phyloP scores from a whole-genome alignment of 64 coral and sea anemone genomes.

The Pocillopora damicornis region DNA sequence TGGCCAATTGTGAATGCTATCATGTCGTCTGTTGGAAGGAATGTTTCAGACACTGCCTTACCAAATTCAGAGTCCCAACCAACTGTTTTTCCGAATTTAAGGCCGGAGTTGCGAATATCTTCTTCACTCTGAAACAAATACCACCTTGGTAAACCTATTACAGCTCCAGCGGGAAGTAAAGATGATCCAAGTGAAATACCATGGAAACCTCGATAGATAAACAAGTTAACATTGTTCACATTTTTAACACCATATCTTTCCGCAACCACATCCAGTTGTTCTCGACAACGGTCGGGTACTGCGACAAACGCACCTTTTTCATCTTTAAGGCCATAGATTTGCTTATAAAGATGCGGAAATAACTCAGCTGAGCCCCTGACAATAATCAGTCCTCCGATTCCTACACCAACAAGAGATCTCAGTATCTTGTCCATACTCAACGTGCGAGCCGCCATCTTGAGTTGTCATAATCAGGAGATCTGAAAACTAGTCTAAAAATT shows the following conservation, averaged over 20 bases:
- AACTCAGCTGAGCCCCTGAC: conserved; percentile 45
- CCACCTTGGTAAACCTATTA: conserved; percentile 80
- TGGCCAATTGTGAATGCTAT: conserved; percentile 85
- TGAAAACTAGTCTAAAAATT: not conserved
- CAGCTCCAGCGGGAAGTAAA: conserved; percentile 69
- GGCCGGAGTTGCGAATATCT: conserved; percentile 67
- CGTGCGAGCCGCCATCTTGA: not conserved
- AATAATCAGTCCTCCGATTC: conserved; percentile 49
- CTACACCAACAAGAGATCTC: conserved; percentile 33
- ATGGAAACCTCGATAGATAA: conserved; percentile 65
- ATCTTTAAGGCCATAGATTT: conserved; percentile 27
- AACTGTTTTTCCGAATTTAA: conserved; percentile 66
- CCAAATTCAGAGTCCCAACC: conserved; percentile 81
- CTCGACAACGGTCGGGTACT: conserved; percentile 43
- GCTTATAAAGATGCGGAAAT: conserved; percentile 39
- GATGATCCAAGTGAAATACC: conserved; percentile 80
- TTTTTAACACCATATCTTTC: conserved; percentile 36
- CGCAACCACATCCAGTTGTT: conserved; percentile 58
- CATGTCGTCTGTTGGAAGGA: conserved; percentile 69
- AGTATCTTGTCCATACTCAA: not conserved
- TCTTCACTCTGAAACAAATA: conserved; percentile 66
- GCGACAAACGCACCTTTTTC: not conserved
- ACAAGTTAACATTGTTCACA: conserved; percentile 69
- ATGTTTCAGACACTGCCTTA: conserved; percentile 38
- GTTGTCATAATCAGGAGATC: not conserved